Conservation (phyloP, 2,888 invertebrate species). For the Cerastis leucographa region DNA sequence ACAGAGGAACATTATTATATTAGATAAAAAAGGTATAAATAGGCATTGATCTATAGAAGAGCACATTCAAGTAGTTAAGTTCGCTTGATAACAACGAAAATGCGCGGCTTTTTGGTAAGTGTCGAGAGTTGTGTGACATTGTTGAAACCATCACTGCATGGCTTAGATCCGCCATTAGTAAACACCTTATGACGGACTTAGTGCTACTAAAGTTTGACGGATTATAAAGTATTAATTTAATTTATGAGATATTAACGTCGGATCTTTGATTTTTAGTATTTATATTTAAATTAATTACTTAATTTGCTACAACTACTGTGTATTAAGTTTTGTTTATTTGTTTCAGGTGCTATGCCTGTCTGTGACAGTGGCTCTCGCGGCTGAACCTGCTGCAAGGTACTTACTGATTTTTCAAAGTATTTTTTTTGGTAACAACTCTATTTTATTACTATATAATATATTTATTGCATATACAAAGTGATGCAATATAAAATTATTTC, state of each 20-base stretch:
- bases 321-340: conserved; percentile 43
- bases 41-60: conserved; percentile 80
- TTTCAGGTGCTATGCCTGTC: conserved; percentile 82
- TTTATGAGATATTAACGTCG: conserved; percentile 57
- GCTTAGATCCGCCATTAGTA: conserved; percentile 34
- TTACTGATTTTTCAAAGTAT: background rate
- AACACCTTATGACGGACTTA: conserved; percentile 22
- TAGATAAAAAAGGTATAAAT: conserved; percentile 88
- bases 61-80: conserved; percentile 83
- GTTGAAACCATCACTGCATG: conserved; percentile 28
- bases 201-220: conserved; percentile 33
- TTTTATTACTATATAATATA: background rate
- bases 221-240: conserved; percentile 45
- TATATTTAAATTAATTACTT: conserved; percentile 21
- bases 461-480: background rate
- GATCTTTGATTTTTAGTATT: conserved; percentile 26
- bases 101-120: conserved; percentile 86
- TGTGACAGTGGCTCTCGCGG: conserved; percentile 81
- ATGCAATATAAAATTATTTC: background rate
- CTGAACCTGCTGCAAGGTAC: conserved; percentile 73
- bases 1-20: conserved; percentile 82
- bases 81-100: conserved; percentile 82
- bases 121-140: conserved; percentile 33
- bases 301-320: conserved; percentile 22
- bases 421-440: background rate